These are phyloP conservation scores for Bothrops jararaca DNA, from an alignment of 2,113 vertebrate genomes.

Conservation along the genomic window DNA sequence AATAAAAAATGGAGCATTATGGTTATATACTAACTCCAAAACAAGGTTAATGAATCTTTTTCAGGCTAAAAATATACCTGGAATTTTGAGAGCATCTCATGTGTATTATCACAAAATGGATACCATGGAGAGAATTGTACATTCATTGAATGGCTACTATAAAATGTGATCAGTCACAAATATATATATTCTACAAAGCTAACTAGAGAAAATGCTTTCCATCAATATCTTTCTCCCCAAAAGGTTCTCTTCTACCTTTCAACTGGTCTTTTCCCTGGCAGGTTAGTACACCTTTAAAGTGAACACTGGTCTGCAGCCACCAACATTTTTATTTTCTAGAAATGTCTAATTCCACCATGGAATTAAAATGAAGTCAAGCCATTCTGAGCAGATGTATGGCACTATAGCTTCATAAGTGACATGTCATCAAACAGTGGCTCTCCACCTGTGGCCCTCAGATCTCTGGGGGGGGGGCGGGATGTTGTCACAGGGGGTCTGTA, in stretches of 20 bases:
- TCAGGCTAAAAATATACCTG: neutral
- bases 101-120: neutral
- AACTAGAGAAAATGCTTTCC: neutral
- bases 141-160: neutral
- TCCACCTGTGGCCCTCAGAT: neutral
- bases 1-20: conserved; percentile 3
- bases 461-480: neutral
- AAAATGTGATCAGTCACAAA: neutral
- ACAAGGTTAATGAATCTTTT: neutral
- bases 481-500: neutral
- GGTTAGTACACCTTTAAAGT: neutral
- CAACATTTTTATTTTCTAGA: too few species aligned
- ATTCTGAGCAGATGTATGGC: neutral
- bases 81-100: neutral
- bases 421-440: neutral
- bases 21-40: rapidly evolving
- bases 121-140: neutral
- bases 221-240: neutral
- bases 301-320: neutral
- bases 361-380: neutral
- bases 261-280: neutral
- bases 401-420: neutral
- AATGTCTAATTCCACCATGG: neutral
- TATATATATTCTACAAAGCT: neutral
- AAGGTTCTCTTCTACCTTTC: neutral